phyloP scores from a whole-genome alignment of 1,140 invertebrate genomes.

The Riptortus pedestris region DNA sequence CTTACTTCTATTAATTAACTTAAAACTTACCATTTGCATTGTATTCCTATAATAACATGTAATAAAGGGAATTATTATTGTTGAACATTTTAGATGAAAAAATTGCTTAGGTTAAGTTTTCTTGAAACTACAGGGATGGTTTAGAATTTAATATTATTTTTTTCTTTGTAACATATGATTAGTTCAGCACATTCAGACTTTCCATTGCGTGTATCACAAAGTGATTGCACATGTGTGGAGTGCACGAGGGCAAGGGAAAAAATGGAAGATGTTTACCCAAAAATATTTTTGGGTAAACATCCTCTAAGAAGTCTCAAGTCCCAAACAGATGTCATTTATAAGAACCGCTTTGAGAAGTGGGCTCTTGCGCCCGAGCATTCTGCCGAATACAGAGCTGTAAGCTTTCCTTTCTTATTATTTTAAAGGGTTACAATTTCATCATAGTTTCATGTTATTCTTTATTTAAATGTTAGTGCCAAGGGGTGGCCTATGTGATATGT shows the following conservation, averaged over 20 bases:
- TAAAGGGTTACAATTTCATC: constrained; percentile 1
- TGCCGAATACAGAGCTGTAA: constrained; percentile 21
- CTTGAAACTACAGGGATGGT: no score
- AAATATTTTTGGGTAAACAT: not conserved
- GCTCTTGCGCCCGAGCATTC: constrained; percentile 1
- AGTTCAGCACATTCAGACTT: not conserved
- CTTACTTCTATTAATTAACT: not conserved
- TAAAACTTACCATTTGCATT: not conserved
- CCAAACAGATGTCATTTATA: constrained; percentile 5
- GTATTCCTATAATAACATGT: not conserved
- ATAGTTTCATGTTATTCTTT: not conserved
- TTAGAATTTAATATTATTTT: no score
- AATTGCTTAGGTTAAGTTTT: not conserved
- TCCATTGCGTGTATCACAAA: not conserved
- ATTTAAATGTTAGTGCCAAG: not conserved
- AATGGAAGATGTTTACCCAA: not conserved
- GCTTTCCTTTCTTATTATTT: not conserved
- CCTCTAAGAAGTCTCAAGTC: not conserved
- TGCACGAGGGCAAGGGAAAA: not conserved
- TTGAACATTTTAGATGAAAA: not conserved
- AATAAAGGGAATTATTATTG: not conserved
- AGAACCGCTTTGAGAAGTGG: constrained; percentile 26
- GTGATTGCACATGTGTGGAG: not conserved
- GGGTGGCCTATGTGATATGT: no score
- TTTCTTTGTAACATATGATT: no score